Base-by-base conservation (phyloP, 2,888 invertebrate species). In the Cremastobaeus sp. region DNA sequence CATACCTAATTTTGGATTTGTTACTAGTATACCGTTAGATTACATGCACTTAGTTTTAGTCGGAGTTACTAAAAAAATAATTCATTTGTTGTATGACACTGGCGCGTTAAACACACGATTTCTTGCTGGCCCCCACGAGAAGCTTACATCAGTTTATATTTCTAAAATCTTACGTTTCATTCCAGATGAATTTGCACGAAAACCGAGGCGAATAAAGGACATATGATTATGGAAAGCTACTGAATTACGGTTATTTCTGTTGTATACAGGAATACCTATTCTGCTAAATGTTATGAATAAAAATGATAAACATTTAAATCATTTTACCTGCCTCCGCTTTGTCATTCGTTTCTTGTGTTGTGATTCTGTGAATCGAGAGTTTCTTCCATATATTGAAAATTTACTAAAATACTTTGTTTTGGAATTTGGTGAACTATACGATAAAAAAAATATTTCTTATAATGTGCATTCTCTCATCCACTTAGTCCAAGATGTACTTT, bases 231-330 rank as follows among this genome's bases (percentile, higher is more conserved):
- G 35, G 45, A 59, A 59, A 21, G 45, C 45, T 0, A 48, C 20
- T n/a, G 39, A 68, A 48, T 30, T 35, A 1, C 5, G 35, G 14
- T 11, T 14, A 14, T 74, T 81, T 25, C 52, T 82, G 6, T 55
- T 80, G 8, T 82, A 81, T 39, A 66, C 76, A 11, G 82, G 81
- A 5, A 76, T 79, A n/a, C 65, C 76, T 28, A 73, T 80, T 17
- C 57, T 82, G 9, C n/a, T n/a, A n/a, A n/a, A n/a, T n/a, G n/a
- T n/a, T n/a, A n/a, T n/a, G n/a, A n/a, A n/a, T n/a, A n/a, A n/a
- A n/a, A n/a, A n/a, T n/a, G n/a, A n/a, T n/a, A n/a, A n/a, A n/a
- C n/a, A n/a, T n/a, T 25, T 25, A 25, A 8, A 25, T 8, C 4
- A 25, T 25, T 25, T 25, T 25, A 25, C 25, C 32, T 73, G 43